Evolutionary conservation across 2,797 vertebrate species (phyloP).

Genomic region (Sternotherus odoratus): DNA sequence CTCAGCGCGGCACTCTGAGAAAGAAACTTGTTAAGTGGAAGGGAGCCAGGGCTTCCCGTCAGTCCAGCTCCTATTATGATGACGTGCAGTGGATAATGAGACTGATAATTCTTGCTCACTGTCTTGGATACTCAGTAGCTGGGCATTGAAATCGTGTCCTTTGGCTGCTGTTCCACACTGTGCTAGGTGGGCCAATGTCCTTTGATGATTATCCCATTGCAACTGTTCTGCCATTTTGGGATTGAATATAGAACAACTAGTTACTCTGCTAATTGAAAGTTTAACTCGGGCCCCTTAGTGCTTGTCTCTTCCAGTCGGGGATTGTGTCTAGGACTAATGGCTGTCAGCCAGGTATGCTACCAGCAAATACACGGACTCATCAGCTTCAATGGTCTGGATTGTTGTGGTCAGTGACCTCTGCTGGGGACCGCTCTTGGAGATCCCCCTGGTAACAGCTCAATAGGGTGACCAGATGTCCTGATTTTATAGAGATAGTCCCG

Average conservation of each 20-base stretch:
- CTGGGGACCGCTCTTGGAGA: not conserved
- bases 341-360: not conserved
- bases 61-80: not conserved
- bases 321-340: not conserved
- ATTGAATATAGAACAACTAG: not conserved
- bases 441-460: not conserved
- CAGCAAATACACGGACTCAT: not conserved
- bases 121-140: accelerated
- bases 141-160: not conserved
- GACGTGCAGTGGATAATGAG: not conserved
- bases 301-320: not conserved
- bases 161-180: not conserved
- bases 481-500: too few species aligned
- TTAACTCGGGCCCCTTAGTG: not conserved
- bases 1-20: accelerated
- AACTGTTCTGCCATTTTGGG: not conserved
- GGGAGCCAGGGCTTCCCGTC: accelerated
- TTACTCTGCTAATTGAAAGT: not conserved
- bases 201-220: not conserved
- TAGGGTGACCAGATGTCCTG: too few species aligned
- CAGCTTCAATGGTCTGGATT: not conserved
- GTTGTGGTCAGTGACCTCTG: not conserved
- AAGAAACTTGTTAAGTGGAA: accelerated
- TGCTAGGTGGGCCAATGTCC: not conserved
- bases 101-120: not conserved